Base-by-base conservation (phyloP, 2,888 invertebrate genomes). In the Hecatera dysodea region DNA sequence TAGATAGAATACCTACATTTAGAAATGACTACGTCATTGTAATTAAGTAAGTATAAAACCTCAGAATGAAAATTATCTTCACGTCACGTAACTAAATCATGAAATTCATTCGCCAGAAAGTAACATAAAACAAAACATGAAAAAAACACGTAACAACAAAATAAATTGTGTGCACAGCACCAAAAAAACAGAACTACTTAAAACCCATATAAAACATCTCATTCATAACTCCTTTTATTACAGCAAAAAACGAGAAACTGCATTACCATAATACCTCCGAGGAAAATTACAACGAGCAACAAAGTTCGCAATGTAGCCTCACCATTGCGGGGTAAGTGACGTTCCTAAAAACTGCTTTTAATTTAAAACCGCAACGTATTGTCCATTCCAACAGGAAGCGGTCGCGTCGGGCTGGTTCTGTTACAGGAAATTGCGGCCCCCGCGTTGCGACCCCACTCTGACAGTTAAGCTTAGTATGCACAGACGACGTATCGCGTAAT, bases 391-490 rank as follows among this genome's bases (percentile, higher is more conserved):
- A 81, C 78, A 83, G 86, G 87, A 87, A 88, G 84, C 83, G 87
- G 86, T 86, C 84, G 81, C 80, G 82, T 83, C 78, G 86, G 74
- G 77, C 84, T 72, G 84, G 80, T 82, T 87, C 86, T 81, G 81
- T 88, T 85, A 84, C 90, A 90, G 92, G 92, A 92, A 92, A 92
- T 92, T 92, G 91, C 91, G 88, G 89, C 85, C 85, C 79, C 84
- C 72, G 66, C 65, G 50, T 70, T 56, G 57, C 82, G 77, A 84
- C 75, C 81, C 72, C 65, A 55, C 72, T 55, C 68, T 81, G 82
- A 80, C 82, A 82, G 82, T 74, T 68, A 69, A 80, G 77, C 81
- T 84, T 77, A 81, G 81, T 81, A 80, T 72, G 74, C 81, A 82
- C 77, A 72, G 73, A 36, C 79, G 68, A 76, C 72, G 46, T 75